These are phyloP conservation scores for Bombyx mandarina DNA, from an alignment of 1,140 invertebrate species.

Conservation along the genomic window DNA sequence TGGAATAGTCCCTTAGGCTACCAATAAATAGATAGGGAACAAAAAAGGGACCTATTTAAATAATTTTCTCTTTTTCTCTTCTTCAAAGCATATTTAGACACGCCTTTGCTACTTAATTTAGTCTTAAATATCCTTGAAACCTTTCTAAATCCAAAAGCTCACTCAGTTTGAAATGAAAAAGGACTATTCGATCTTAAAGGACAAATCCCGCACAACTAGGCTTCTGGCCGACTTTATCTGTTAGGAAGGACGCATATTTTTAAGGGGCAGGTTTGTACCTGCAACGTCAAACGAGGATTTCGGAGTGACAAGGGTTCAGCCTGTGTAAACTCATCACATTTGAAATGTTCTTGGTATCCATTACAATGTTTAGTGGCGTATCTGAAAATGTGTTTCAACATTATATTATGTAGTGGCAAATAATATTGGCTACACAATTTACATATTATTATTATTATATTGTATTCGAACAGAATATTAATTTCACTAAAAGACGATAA, in stretches of 20 bases:
- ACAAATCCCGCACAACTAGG: too few relatives aligned
- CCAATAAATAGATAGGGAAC: too few relatives aligned
- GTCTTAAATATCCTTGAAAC: too few relatives aligned
- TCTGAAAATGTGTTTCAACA: neutral
- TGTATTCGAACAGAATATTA: neutral
- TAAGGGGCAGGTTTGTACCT: conserved; percentile 4
- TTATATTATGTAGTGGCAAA: neutral
- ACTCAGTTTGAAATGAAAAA: too few relatives aligned
- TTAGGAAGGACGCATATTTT: conserved; percentile 7
- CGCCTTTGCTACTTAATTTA: too few relatives aligned
- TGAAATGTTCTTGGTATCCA: conserved; percentile 11
- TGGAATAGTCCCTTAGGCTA: too few relatives aligned
- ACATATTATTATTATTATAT: neutral
- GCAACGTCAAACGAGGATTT: conserved; percentile 11
- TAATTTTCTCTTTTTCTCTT: too few relatives aligned
- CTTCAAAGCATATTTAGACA: too few relatives aligned
- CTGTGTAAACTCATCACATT: conserved; percentile 9
- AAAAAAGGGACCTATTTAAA: too few relatives aligned
- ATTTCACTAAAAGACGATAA: neutral
- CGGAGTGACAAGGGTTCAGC: conserved; percentile 12
- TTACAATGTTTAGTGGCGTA: conserved; percentile 7
- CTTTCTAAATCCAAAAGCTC: too few relatives aligned
- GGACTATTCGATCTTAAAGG: too few relatives aligned
- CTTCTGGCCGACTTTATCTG: too few relatives aligned
- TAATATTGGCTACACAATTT: neutral